Evolutionary conservation across 2,797 vertebrate genomes (phyloP).

Genomic region (Dendrocincla tyrannina): DNA sequence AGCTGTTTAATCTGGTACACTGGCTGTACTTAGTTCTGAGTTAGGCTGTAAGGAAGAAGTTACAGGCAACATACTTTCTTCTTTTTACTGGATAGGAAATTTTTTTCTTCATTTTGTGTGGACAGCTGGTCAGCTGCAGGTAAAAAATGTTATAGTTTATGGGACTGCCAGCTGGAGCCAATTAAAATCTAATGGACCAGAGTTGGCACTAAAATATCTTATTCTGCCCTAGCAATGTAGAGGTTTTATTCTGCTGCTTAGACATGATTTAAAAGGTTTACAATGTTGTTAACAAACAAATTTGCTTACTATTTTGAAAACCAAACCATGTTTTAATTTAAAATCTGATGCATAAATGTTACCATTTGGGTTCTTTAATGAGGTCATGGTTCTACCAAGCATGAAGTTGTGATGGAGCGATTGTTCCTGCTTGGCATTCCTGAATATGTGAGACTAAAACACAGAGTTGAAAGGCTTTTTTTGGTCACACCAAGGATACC

Average conservation of each 20-base stretch:
- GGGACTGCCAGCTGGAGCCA: constrained; percentile 50
- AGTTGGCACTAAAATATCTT: constrained; percentile 20
- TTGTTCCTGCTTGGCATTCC: fast-evolving
- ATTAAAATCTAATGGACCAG: constrained; percentile 58
- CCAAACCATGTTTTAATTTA: background rate
- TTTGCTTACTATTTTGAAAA: background rate
- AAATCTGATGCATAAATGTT: background rate
- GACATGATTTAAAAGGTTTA: background rate
- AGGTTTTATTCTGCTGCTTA: constrained; percentile 26
- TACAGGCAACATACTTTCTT: background rate
- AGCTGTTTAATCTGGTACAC: background rate
- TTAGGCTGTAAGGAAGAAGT: background rate
- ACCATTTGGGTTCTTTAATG: background rate
- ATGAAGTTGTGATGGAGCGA: background rate
- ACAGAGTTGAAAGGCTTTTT: background rate
- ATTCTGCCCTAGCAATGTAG: background rate
- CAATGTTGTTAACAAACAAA: background rate
- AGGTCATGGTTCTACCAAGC: background rate
- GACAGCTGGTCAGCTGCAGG: constrained; percentile 60
- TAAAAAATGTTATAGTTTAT: constrained; percentile 34
- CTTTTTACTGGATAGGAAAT: background rate
- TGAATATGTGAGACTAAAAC: background rate
- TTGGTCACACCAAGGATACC: background rate
- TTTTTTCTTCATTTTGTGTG: constrained; percentile 37
- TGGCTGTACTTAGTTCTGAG: background rate